Evolutionary conservation across 1,140 invertebrate genomes (phyloP), one percentile per base, ranked within the genome.

Genomic region (Cydia fagiglandana): DNA sequence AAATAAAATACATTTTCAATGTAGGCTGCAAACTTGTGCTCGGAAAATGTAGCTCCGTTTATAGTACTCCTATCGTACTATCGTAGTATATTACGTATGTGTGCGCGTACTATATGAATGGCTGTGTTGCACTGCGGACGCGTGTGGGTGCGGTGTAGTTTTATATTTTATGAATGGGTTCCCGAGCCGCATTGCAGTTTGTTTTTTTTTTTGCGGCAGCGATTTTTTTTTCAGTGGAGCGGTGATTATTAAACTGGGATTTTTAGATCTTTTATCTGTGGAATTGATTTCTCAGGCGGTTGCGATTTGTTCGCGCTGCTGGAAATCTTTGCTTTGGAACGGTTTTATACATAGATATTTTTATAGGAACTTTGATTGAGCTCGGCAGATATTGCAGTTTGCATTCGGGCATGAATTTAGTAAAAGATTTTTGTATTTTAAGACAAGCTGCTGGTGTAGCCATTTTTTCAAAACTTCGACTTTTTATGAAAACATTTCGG

Each of bases 11-110:
- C 64, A 68, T 70, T 70, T 70, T 41, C 66, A 70, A 41, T 45
- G 38, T 70, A 70, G 66, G 66, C 66, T 70, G 66, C 66, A 70
- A 70, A 70, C 15, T 70, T 41, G 34, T 10, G 34, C 66, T 70
- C 86, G 87, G 87, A 88, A 89, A 89, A 89, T 86, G 85, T 82
- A 90, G 83, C 82, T 78, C 85, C 88, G 86, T 87, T 91, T 91
- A 90, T 91, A 91, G 89, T 91, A 91, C 88, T 85, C 82, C 76
- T 56, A 80, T 75, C 83, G 88, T 91, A 91, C 87, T 88, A 90
- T 89, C 87, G 88, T 90, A 90, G 88, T 90, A 90, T 70, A 73
- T 79, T 77, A 73, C 73, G 75, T 45, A 73, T 80, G 82, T 86
- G 84, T 88, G 84, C 73, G 83, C 76, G 64, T 75, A 66, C 81